Conservation (phyloP, 2,113 vertebrate genomes). For the Leucopternis melanops region DNA sequence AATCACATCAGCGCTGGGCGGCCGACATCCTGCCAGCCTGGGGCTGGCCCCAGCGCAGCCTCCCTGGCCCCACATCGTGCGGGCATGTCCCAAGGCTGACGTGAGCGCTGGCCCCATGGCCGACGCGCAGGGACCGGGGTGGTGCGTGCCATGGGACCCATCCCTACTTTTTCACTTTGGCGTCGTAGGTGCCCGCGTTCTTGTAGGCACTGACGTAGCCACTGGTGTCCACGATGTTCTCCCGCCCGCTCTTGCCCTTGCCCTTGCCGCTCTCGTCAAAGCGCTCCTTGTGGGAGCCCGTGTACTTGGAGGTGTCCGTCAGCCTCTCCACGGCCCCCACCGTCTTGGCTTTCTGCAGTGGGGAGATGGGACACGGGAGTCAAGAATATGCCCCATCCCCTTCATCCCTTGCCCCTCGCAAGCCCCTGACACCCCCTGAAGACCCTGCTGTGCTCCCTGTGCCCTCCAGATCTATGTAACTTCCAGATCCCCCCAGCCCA, state of each 20-base stretch:
- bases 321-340: constrained; percentile 84
- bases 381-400: not conserved
- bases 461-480: not conserved
- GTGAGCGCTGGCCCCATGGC: not conserved
- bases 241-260: constrained; percentile 86
- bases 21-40: not conserved
- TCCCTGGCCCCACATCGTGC: not conserved
- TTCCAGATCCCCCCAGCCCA: not conserved
- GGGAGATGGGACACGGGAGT: not conserved
- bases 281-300: constrained; percentile 91
- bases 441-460: accelerated
- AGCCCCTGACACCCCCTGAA: not conserved
- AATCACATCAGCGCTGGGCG: not conserved
- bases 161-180: constrained; percentile 81
- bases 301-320: constrained; percentile 91
- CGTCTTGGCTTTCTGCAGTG: constrained; percentile 83
- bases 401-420: not conserved
- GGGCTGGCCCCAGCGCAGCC: not conserved
- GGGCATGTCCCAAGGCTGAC: not conserved
- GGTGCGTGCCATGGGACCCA: not conserved
- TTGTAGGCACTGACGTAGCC: constrained; percentile 92
- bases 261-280: constrained; percentile 87
- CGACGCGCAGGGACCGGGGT: not conserved
- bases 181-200: constrained; percentile 86
- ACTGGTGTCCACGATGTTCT: constrained; percentile 87